Evolutionary conservation across 2,888 invertebrate species (phyloP), one percentile per base, ranked within the genome.

Genomic region (Papilio elwesi): DNA sequence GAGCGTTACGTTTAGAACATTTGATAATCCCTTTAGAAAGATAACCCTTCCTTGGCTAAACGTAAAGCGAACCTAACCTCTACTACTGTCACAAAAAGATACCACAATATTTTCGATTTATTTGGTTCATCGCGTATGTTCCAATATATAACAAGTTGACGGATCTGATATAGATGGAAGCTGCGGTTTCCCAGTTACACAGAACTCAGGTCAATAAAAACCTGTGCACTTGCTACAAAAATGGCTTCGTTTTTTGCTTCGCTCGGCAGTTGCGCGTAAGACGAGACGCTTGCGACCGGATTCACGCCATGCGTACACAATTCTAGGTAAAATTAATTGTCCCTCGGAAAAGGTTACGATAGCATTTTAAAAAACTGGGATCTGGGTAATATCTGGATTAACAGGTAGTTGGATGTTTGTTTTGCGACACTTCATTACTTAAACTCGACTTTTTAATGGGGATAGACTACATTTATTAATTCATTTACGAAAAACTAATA

Each of bases 311-410:
- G 51, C 69, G 65, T 65, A 12, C 13, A 43, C 69, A 57, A 69
- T 73, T 70, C 66, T 65, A 66, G 59, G 69, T 73, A 64, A 73
- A 69, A 65, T 69, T 73, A 69, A 73, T 73, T 73, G 73, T 73
- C 16, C 38, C 72, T 68, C 47, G 62, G 9, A 15, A 48, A 64
- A 47, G 64, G 52, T 66, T 71, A 67, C 68, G 47, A 57, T 43
- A 63, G 62, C 67, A 57, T 68, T 70, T 64, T 67, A 59, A 43
- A 52, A 36, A 71, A 71, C 16, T 65, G 8, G 51, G 15, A 66
- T 38, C 12, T 26, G 26, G 55, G 12, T 66, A 51, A 53, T 38
- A 67, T 47, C 38, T 53, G 26, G 13, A 69, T 51, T 49, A 69
- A 43, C 68, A 12, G 26, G 2, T 16, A 10, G 9, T n/a, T 48